Conservation (phyloP, 2,888 invertebrate genomes). For the Eustalomyia histrio region DNA sequence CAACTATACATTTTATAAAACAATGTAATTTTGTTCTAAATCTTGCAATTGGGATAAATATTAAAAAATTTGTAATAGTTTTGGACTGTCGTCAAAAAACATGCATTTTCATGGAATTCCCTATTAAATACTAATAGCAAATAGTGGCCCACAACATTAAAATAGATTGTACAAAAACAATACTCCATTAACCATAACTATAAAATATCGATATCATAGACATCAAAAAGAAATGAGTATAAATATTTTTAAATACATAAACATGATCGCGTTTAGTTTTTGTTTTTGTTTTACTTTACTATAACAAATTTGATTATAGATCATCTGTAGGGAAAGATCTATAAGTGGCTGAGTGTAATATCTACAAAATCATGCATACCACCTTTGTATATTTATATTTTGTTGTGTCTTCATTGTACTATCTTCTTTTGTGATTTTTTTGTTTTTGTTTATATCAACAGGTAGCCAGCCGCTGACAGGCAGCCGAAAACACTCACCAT, state of each 20-base stretch:
- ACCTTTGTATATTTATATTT: not conserved
- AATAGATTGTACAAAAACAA: constrained; percentile 4
- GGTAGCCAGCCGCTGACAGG: not conserved
- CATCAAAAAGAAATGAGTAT: constrained; percentile 4
- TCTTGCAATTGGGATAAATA: too few relatives aligned
- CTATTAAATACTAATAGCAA: too few relatives aligned
- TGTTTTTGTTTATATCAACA: not conserved
- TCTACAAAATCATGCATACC: not conserved
- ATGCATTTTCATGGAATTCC: too few relatives aligned
- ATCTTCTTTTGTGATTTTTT: not conserved
- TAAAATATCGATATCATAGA: not conserved
- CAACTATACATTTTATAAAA: too few relatives aligned
- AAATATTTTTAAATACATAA: constrained; percentile 13
- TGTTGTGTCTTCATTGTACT: not conserved
- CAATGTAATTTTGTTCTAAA: too few relatives aligned
- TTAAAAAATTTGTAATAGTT: too few relatives aligned
- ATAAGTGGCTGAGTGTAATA: not conserved
- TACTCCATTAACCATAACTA: not conserved
- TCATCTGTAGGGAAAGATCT: not conserved
- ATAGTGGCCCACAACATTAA: not conserved
- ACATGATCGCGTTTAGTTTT: not conserved
- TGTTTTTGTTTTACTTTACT: not conserved
- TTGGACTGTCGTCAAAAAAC: too few relatives aligned
- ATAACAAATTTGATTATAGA: not conserved
- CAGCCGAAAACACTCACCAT: constrained; percentile 13